Conservation (phyloP, 2,113 vertebrate genomes). For the Psittacula cyanocephala region DNA sequence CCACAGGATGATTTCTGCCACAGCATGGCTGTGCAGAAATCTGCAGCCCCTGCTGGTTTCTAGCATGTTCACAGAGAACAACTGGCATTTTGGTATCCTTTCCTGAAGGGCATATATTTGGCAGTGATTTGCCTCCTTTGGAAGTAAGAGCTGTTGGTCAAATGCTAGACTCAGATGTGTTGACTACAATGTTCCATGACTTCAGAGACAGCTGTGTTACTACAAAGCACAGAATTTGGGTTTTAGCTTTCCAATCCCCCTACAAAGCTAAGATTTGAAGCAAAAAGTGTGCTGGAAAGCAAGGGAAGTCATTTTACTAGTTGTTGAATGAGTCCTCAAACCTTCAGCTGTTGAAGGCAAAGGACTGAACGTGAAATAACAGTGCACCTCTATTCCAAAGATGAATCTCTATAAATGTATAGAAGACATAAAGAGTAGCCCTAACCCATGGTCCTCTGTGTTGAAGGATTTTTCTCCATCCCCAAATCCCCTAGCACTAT, state of each 20-base stretch:
- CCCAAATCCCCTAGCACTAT: background rate
- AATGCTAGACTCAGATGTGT: background rate
- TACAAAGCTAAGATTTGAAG: background rate
- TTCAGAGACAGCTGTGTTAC: slow-evolving; percentile 28
- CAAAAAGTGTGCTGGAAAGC: background rate
- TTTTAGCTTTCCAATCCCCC: background rate
- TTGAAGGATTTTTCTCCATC: background rate
- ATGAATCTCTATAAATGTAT: background rate
- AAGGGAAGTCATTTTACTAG: background rate
- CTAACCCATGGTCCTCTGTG: background rate
- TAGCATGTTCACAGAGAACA: background rate
- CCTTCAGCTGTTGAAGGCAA: background rate
- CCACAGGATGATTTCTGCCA: background rate
- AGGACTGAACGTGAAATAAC: background rate
- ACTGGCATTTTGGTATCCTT: background rate
- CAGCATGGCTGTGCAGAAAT: background rate
- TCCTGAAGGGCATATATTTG: background rate
- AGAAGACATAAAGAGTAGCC: background rate
- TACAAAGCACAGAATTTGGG: background rate
- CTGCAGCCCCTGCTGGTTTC: background rate
- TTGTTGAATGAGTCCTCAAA: background rate
- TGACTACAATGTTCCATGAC: background rate
- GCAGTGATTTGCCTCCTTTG: background rate
- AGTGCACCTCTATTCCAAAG: background rate
- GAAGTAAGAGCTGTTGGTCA: background rate